Conservation (phyloP, 2,113 vertebrate species). For the Chloroceryle aenea region DNA sequence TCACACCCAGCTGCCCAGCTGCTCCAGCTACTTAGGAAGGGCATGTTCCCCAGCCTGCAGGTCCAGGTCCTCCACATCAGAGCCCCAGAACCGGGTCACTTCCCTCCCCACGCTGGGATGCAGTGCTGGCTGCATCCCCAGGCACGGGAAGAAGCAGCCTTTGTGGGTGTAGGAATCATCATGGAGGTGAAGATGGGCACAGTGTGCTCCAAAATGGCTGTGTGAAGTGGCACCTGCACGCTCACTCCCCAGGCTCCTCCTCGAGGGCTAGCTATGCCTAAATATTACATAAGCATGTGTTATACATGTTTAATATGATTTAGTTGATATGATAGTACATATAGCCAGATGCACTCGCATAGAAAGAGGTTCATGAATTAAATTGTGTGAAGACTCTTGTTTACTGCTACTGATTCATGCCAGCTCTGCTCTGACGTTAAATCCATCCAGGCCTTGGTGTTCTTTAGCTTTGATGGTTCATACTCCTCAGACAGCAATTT, state of each 20-base stretch:
- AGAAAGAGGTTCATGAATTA: background rate
- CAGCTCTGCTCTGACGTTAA: background rate
- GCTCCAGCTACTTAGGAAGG: background rate
- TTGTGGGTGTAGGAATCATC: background rate
- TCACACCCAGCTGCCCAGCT: background rate
- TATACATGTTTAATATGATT: background rate
- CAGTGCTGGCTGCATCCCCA: background rate
- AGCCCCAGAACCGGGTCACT: background rate
- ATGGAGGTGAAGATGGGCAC: background rate
- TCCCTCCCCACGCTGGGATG: background rate
- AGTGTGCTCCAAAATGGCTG: background rate
- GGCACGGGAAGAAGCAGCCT: background rate
- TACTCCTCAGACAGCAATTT: background rate
- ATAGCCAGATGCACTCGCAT: background rate
- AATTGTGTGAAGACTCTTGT: background rate
- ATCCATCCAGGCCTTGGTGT: background rate
- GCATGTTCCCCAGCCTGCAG: background rate
- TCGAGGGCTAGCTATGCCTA: background rate
- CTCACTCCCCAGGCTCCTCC: background rate
- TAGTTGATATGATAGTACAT: background rate
- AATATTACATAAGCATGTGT: background rate
- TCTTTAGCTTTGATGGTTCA: background rate
- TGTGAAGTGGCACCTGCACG: rapidly evolving
- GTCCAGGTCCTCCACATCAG: background rate
- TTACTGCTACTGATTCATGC: background rate